Conservation (phyloP, 2,888 invertebrate species). For the Venusia cambrica region DNA sequence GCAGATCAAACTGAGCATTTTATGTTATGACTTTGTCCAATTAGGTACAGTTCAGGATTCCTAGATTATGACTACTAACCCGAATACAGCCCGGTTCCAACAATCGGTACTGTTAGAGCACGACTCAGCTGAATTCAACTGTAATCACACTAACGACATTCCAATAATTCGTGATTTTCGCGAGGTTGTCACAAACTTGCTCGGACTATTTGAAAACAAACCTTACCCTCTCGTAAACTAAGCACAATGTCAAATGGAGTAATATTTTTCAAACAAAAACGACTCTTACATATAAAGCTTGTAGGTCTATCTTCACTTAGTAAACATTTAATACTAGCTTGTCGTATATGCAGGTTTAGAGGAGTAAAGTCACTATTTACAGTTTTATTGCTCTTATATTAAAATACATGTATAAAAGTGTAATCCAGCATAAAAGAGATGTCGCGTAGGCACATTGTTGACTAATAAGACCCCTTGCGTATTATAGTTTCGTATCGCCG, state of each 20-base stretch:
- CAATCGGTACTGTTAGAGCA: conserved; percentile 56
- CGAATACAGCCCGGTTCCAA: conserved; percentile 25
- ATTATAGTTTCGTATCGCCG: too few relatives aligned
- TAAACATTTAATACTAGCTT: conserved; percentile 1
- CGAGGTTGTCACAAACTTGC: conserved; percentile 36
- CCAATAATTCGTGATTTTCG: conserved; percentile 56
- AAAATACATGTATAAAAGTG: too few relatives aligned
- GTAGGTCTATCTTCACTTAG: conserved; percentile 6
- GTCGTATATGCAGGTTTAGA: conserved; percentile 5
- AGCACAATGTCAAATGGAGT: conserved; percentile 3
- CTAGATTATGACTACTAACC: conserved; percentile 22
- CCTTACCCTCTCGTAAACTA: not conserved
- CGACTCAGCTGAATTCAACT: conserved; percentile 52
- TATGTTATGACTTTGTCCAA: conserved; percentile 2
- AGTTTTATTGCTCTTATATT: too few relatives aligned
- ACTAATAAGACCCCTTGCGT: too few relatives aligned
- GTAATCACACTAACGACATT: conserved; percentile 48
- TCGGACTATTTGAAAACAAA: conserved; percentile 15
- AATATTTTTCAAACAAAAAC: conserved; percentile 14
- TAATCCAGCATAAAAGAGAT: too few relatives aligned
- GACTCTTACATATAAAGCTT: not conserved
- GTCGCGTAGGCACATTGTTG: too few relatives aligned
- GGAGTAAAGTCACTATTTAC: conserved; percentile 15
- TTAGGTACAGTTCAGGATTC: conserved; percentile 12
- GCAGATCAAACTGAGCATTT: too few relatives aligned